Base-by-base conservation (phyloP, 2,797 vertebrate genomes). In the Dendrocincla tyrannina region DNA sequence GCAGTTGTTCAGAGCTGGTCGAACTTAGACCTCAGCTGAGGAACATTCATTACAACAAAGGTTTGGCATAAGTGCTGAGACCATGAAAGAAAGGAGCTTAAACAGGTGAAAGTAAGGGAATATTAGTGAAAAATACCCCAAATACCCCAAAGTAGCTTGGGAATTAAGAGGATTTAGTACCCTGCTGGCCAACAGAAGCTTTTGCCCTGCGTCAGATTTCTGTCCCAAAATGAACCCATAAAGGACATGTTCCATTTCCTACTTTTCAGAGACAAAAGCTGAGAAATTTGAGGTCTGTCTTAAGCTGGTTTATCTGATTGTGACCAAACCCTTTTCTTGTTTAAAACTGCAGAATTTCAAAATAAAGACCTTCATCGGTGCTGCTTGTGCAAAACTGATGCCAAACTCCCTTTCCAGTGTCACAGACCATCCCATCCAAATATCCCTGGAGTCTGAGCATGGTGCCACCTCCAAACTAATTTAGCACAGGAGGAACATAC, bases 221-320 rank as follows among this genome's bases (percentile, higher is more conserved):
- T 56, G 32, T 20, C 47, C 24, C 50, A 28, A n/a, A 25, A 22
- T 14, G 6, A 74, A 81, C 20, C 72, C 49, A n/a, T 3, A 0
- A 6, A 68, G 53, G 10, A 19, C 24, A n/a, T 7, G 10, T 25
- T 49, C 13, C 35, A 4, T 18, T 5, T 44, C 5, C 0, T 17
- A 3, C 30, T 60, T 66, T 37, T 28, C 73, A 58, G 18, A 70
- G 44, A 7, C 15, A 44, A 64, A 59, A 69, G 28, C 35, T 49
- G 41, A 35, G 35, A 56, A 62, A 27, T 39, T 7, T 27, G 25
- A 37, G 15, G 20, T 46, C 59, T 62, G 32, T 46, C 50, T 77
- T 39, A 16, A 76, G 32, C n/a, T 88, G 50, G 9, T 66, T 60
- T 41, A 11, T 25, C 59, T 33, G 23, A 6, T 44, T 76, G 37